Percentiles rank a stretch among this genome's conserved stretches.
Conservation (phyloP, 2,888 invertebrate genomes). For the Dinocampus coccinellae region DNA sequence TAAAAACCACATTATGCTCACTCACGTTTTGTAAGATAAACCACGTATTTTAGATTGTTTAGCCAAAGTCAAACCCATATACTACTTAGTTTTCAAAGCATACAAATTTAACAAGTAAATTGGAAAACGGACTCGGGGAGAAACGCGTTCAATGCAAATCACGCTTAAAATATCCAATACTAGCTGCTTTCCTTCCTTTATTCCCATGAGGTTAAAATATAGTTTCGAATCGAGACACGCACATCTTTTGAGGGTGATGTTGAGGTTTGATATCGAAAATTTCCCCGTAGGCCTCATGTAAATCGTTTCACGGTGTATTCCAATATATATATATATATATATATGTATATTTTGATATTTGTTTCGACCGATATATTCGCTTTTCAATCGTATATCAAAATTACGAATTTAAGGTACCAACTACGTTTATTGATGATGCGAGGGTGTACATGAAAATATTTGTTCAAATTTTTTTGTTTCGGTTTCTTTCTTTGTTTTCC, state of each 20-base stretch:
- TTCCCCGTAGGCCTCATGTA: neutral
- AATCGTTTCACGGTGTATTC: neutral
- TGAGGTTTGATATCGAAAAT: neutral
- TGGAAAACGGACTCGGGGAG: neutral
- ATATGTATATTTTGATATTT: too few relatives aligned
- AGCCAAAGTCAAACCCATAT: neutral
- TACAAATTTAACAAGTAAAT: conserved; percentile 1
- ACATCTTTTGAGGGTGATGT: neutral
- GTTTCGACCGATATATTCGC: too few relatives aligned
- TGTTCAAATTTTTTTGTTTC: neutral
- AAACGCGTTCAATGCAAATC: neutral
- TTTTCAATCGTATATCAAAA: neutral
- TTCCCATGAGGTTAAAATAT: neutral
- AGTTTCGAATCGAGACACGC: neutral
- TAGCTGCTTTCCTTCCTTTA: neutral
- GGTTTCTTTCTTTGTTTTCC: neutral
- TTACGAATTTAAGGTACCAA: neutral
- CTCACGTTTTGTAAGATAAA: conserved; percentile 37
- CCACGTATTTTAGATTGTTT: conserved; percentile 29
- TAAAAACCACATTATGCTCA: conserved; percentile 34
- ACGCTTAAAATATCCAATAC: neutral
- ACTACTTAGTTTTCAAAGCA: neutral
- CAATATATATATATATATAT: neutral
- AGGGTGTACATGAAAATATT: neutral
- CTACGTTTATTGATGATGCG: too few relatives aligned